A percentile compares a stretch with the other conserved stretches of the same genome.
Conservation (phyloP, 2,888 invertebrate genomes). For the Tetropium fuscum region DNA sequence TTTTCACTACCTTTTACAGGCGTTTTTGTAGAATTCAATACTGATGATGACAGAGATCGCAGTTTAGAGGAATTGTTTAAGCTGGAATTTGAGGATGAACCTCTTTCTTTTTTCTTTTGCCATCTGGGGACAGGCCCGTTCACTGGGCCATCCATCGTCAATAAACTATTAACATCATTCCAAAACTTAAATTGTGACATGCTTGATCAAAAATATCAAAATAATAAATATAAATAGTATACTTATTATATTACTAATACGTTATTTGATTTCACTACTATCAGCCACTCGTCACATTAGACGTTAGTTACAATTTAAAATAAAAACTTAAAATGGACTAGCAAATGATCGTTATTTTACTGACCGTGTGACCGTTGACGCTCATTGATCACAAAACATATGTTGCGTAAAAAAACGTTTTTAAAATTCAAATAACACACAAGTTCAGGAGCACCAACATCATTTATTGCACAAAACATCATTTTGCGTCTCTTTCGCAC, state of each 20-base stretch:
- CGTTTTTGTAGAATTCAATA: constrained; percentile 69
- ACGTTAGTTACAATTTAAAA: not conserved
- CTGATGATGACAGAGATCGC: constrained; percentile 64
- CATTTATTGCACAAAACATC: no score
- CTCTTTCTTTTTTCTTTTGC: constrained; percentile 71
- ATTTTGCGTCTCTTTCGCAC: no score
- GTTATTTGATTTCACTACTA: no score
- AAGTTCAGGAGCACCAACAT: not conserved
- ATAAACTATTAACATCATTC: constrained; percentile 82
- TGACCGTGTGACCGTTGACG: no score
- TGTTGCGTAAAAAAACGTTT: no score
- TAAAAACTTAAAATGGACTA: no score
- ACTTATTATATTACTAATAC: not conserved
- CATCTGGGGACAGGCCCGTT: constrained; percentile 84
- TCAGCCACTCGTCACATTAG: not conserved
- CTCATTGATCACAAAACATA: no score
- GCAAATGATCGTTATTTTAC: not conserved
- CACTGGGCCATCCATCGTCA: constrained; percentile 83
- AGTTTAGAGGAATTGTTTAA: constrained; percentile 77
- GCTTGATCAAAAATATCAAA: not conserved
- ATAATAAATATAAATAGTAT: constrained; percentile 1
- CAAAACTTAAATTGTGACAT: constrained; percentile 87
- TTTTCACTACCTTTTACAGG: constrained; percentile 67
- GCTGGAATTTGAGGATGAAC: constrained; percentile 50
- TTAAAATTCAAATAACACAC: not conserved